Conservation (phyloP, 2,113 vertebrate species). For the Corapipo altera region DNA sequence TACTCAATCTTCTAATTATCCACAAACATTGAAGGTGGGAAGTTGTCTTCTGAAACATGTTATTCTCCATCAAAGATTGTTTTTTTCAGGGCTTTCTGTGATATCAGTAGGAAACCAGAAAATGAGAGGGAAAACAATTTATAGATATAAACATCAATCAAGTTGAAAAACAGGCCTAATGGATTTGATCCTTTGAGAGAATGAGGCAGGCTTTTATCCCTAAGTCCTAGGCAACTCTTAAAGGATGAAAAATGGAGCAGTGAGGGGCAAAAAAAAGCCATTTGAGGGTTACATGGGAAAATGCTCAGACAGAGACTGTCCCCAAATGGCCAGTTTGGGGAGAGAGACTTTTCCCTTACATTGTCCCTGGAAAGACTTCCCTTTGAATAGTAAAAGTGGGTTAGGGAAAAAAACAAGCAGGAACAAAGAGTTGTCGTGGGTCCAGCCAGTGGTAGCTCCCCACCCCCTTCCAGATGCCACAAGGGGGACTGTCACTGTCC, state of each 20-base stretch:
- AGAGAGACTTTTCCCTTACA: not conserved
- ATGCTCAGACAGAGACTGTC: not conserved
- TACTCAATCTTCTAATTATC: slow-evolving; percentile 9
- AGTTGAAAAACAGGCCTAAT: not conserved
- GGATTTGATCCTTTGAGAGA: slow-evolving; percentile 32
- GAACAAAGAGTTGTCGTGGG: not conserved
- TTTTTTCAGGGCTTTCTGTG: slow-evolving; percentile 47
- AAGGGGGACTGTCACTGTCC: not conserved
- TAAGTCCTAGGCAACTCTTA: not conserved
- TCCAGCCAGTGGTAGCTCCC: rapidly evolving
- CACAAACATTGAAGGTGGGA: slow-evolving; percentile 4
- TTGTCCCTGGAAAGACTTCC: not conserved
- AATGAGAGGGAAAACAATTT: slow-evolving; percentile 62
- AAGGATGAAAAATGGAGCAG: not conserved
- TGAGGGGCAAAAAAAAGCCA: not conserved
- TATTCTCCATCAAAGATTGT: slow-evolving; percentile 45
- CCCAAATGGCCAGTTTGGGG: not conserved
- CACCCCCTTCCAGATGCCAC: rapidly evolving
- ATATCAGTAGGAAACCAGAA: slow-evolving; percentile 54
- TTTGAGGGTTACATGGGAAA: not conserved
- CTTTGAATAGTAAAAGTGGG: not conserved
- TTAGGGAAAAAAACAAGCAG: not conserved
- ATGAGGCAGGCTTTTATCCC: not conserved
- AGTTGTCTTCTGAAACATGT: slow-evolving; percentile 37
- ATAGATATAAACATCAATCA: slow-evolving; percentile 58